Evolutionary conservation across 2,888 invertebrate species (phyloP), one percentile per base, ranked within the genome.

Genomic region (Lacanobia wlatinum): DNA sequence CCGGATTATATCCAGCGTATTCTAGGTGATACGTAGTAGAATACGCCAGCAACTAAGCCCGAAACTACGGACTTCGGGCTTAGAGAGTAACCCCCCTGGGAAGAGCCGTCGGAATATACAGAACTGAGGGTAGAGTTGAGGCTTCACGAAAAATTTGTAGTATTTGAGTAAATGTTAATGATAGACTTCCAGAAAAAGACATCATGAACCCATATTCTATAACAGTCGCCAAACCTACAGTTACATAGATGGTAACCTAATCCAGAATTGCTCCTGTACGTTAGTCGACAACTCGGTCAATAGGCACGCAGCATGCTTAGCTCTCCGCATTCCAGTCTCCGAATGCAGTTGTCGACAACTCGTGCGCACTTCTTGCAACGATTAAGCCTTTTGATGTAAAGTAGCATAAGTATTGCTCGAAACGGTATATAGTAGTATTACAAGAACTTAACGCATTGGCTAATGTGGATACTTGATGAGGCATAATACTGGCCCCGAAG

Each of bases 321-420:
- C 60, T 69, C 80, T 83, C 80, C 80, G 84, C 84, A 80, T 83
- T 80, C 80, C 84, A 69, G 55, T 53, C 50, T 73, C 80, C 46
- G 63, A 65, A 64, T 66, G 68, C 59, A 55, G 28, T 62, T 43
- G 60, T 43, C 43, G 28, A 65, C 64, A 70, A 64, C 59, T 74
- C 66, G 52, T 70, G 59, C 62, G 40, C 46, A 80, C 53, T 80
- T 80, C 48, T 80, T 68, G 80, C 56, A 34, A 56, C 52, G 50
- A 68, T 68, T 70, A 61, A 58, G 71, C 38, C 70, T 77, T 78
- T 71, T 64, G 23, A 83, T 50, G 28, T 73, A 66, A 69, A 69
- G 58, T 55, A 64, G 48, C 28, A 21, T 63, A 56, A 43, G 64
- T 58, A 48, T 28, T 58, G 52, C 64, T 64, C 5, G 10, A 46